Evolutionary conservation across 2,888 invertebrate species (phyloP).

Genomic region (Diaphora mendica): DNA sequence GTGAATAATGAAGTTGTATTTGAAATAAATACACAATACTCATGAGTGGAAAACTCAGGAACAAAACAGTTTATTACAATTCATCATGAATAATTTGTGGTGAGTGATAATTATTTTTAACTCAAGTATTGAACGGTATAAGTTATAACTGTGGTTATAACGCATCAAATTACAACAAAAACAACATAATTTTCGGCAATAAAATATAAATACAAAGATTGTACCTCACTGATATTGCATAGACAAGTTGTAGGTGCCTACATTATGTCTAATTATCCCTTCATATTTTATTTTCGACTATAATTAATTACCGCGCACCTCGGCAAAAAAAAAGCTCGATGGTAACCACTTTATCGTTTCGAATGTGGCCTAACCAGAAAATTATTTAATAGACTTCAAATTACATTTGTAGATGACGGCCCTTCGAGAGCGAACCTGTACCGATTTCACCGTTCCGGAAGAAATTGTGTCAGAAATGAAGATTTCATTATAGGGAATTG

Average conservation of each 20-base stretch:
- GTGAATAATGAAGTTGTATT: too few species aligned
- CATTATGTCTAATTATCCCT: too few species aligned
- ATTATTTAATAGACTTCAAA: background rate
- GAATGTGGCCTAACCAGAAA: background rate
- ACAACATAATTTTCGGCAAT: too few species aligned
- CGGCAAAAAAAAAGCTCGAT: background rate
- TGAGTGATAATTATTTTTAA: background rate
- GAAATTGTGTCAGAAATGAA: too few species aligned
- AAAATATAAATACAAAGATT: too few species aligned
- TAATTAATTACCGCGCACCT: background rate
- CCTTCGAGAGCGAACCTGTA: background rate
- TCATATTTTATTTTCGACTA: too few species aligned
- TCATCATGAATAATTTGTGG: background rate
- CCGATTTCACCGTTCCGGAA: background rate
- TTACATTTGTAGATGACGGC: background rate
- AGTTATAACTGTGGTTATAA: too few species aligned
- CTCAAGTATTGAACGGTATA: background rate
- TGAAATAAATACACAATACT: background rate
- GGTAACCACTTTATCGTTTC: background rate
- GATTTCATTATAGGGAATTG: too few species aligned
- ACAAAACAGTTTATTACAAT: too few species aligned
- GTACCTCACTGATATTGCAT: too few species aligned
- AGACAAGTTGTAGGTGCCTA: too few species aligned
- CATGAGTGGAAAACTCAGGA: background rate
- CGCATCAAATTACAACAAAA: background rate